These are phyloP conservation scores for Callionymus lyra DNA, from an alignment of 2,113 vertebrate genomes.

Conservation along the genomic window DNA sequence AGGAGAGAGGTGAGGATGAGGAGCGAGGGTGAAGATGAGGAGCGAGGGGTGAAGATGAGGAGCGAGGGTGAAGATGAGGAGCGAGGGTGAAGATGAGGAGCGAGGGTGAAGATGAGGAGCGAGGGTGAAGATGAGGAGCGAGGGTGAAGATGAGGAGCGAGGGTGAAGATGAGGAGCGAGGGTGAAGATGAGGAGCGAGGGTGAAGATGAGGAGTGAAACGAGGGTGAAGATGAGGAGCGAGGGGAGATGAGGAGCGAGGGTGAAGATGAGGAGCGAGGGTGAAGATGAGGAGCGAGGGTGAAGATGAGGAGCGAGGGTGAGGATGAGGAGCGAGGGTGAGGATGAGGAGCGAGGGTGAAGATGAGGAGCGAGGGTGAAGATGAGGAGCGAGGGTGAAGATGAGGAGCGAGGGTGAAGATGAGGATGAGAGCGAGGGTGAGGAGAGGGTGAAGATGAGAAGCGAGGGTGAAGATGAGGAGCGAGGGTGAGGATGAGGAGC, in stretches of 20 bases:
- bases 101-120: too few species aligned
- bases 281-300: constrained; percentile 44
- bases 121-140: constrained; percentile 65
- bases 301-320: too few species aligned
- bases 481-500: neutral
- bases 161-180: neutral
- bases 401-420: too few species aligned
- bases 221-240: constrained; percentile 61
- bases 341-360: constrained; percentile 74
- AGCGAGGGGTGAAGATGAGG: constrained; percentile 69
- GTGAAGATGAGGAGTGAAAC: constrained; percentile 71
- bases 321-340: too few species aligned
- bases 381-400: constrained; percentile 11
- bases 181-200: constrained; percentile 41
- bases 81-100: constrained; percentile 2
- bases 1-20: too few species aligned
- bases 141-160: constrained; percentile 60
- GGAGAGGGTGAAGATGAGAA: constrained; percentile 66
- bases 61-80: constrained; percentile 65
- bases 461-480: constrained; percentile 62
- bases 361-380: constrained; percentile 69
- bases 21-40: constrained; percentile 70
- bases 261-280: constrained; percentile 70
- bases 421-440: constrained; percentile 71
- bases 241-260: constrained; percentile 1